These are phyloP conservation scores for Mycalesis mineus DNA, from an alignment of 2,888 invertebrate genomes.

Conservation along the genomic window DNA sequence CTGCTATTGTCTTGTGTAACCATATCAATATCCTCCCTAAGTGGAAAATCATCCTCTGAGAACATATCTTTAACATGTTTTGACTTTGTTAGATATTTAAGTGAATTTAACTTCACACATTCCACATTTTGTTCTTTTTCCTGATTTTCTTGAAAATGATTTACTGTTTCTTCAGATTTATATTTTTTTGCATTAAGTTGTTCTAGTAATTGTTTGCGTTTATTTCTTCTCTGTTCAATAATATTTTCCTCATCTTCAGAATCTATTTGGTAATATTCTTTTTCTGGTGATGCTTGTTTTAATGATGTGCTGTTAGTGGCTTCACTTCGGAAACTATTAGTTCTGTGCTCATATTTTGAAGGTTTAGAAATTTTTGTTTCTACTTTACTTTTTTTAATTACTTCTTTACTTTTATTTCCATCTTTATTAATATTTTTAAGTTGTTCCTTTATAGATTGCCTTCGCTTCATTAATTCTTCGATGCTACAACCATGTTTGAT, in stretches of 20 bases:
- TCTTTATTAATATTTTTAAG: conserved; percentile 48
- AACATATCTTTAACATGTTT: conserved; percentile 89
- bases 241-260: conserved; percentile 93
- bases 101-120: conserved; percentile 30
- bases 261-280: conserved; percentile 80
- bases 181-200: conserved; percentile 37
- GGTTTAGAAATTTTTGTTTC: conserved; percentile 33
- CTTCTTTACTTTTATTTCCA: conserved; percentile 32
- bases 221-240: conserved; percentile 91
- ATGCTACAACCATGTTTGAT: conserved; percentile 43
- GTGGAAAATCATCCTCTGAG: conserved; percentile 91
- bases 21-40: conserved; percentile 67
- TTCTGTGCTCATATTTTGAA: conserved; percentile 33
- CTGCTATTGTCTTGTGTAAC: conserved; percentile 55
- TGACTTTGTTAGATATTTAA: conserved; percentile 47
- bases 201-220: conserved; percentile 90
- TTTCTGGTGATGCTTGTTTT: conserved; percentile 59
- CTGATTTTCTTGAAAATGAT: conserved; percentile 1
- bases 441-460: conserved; percentile 56
- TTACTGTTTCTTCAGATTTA: conserved; percentile 22
- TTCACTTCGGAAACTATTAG: conserved; percentile 27
- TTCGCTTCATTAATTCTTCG: conserved; percentile 58
- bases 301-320: conserved; percentile 7
- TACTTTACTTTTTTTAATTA: conserved; percentile 36
- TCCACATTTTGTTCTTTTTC: conserved; percentile 35